Percentiles rank a stretch among this genome's conserved stretches.
phyloP scores from a whole-genome alignment of 2,888 invertebrate genomes.

The Ceraclea dissimilis region DNA sequence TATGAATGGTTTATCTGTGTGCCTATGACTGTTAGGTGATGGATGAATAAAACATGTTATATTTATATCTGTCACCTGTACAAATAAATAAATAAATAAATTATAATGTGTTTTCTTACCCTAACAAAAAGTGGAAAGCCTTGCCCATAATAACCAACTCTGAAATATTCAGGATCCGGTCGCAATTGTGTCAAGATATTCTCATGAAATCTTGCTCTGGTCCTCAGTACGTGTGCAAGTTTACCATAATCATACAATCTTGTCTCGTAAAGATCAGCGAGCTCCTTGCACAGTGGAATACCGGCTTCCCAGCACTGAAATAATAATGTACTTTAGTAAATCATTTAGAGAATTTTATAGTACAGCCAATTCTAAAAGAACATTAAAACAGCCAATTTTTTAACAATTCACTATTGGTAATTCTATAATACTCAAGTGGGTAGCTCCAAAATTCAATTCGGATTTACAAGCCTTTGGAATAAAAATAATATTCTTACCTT shows the following conservation, averaged over 20 bases:
- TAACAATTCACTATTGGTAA: too few species aligned
- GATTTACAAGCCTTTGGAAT: not conserved
- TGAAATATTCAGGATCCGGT: constrained; percentile 90
- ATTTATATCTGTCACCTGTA: too few species aligned
- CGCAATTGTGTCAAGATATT: constrained; percentile 82
- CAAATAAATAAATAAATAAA: not conserved
- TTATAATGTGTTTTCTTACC: constrained; percentile 50
- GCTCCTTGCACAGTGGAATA: constrained; percentile 82
- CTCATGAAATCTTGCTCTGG: constrained; percentile 85
- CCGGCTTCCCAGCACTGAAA: constrained; percentile 92
- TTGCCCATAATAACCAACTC: constrained; percentile 91
- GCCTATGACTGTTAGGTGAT: too few species aligned
- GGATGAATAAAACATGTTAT: not conserved
- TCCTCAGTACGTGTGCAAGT: constrained; percentile 73
- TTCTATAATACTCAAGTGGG: too few species aligned
- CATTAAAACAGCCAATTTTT: too few species aligned
- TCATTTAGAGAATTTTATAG: too few species aligned
- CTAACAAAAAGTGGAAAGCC: constrained; percentile 91
- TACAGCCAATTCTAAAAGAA: too few species aligned
- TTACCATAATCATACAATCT: constrained; percentile 83
- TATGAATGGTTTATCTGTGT: too few species aligned
- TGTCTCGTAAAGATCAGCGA: constrained; percentile 80
- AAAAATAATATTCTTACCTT: constrained; percentile 50
- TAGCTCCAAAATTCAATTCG: not conserved
- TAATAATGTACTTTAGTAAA: not conserved